Evolutionary conservation across 1,140 invertebrate species (phyloP), one percentile per base, ranked within the genome.

Genomic region (Lucilia sericata): DNA sequence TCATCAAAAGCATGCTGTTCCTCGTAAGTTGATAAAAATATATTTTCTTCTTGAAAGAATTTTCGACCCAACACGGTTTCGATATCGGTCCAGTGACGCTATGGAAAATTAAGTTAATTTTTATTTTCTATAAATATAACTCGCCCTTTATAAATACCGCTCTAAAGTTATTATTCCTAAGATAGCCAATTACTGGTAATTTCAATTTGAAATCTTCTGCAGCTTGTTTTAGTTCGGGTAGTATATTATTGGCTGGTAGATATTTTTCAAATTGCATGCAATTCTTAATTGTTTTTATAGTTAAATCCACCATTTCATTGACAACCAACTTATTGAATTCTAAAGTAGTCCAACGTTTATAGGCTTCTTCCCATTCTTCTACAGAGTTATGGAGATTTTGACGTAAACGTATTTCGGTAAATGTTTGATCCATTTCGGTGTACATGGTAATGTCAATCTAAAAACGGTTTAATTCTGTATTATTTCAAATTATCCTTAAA

Each of bases 61-160:
- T 95, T 94, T 34, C 94, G 93, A 84, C 94, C 93, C 0, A 98
- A 90, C 25, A 96, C 91, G 7, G 94, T 93, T 83, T 97, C 96
- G 19, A 98, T 95, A 87, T 94, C 94, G 2, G 94, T 92, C 97
- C 96, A 98, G 89, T 98, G 97, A 2, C 97, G 94, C 49, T 91
- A 42, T 8, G 5, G 5, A 42, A 2, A 10, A 80, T 21, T 10
- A n/a, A 51, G 17, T 49, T 12, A 21, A 76, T 5, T 14, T 60
- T 47, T 12, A 30, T 30, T 84, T 42, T 42, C 42, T 42, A 42
- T 5, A 42, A 2, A 42, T 42, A 5, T 42, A 7, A 42, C 10
- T 2, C 5, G 25, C 25, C 5, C 5, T 42, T 5, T 42, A 42
- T 42, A 42, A 8, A 21, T 85, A 91, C 90, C 47, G 86, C 86